These are phyloP conservation scores for Bibio marci DNA, from an alignment of 2,888 invertebrate species.

Conservation along the genomic window DNA sequence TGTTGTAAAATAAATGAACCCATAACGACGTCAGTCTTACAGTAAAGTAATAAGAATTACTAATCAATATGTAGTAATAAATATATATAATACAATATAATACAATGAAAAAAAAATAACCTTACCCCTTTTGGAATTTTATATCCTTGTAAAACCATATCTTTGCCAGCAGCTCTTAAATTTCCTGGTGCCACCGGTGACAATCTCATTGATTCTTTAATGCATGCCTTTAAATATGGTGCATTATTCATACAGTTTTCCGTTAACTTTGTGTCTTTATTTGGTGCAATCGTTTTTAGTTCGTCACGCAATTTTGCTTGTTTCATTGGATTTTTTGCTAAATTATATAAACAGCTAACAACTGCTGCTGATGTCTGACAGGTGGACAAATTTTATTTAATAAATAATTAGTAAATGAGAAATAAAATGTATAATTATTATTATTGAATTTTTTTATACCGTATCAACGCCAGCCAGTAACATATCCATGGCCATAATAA, in stretches of 20 bases:
- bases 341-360: conserved; percentile 36
- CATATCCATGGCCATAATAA: conserved; percentile 52
- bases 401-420: neutral
- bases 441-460: too few relatives aligned
- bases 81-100: neutral
- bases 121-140: conserved; percentile 40
- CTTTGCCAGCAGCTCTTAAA: conserved; percentile 32
- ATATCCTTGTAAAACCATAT: conserved; percentile 44
- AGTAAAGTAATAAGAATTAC: conserved; percentile 29
- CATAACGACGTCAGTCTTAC: conserved; percentile 59
- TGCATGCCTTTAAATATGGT: conserved; percentile 48
- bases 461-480: conserved; percentile 54
- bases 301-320: conserved; percentile 45
- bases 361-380: conserved; percentile 40
- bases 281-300: conserved; percentile 28
- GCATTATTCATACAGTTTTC: conserved; percentile 29
- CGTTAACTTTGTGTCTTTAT: conserved; percentile 26
- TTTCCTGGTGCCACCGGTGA: conserved; percentile 41
- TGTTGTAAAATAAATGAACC: conserved; percentile 49
- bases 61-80: neutral
- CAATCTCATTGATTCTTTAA: conserved; percentile 50
- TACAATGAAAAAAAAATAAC: conserved; percentile 5
- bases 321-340: conserved; percentile 43
- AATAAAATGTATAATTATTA: too few relatives aligned
- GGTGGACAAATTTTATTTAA: conserved; percentile 8